Base-by-base conservation (phyloP, 2,797 vertebrate genomes). In the Nasua narica region DNA sequence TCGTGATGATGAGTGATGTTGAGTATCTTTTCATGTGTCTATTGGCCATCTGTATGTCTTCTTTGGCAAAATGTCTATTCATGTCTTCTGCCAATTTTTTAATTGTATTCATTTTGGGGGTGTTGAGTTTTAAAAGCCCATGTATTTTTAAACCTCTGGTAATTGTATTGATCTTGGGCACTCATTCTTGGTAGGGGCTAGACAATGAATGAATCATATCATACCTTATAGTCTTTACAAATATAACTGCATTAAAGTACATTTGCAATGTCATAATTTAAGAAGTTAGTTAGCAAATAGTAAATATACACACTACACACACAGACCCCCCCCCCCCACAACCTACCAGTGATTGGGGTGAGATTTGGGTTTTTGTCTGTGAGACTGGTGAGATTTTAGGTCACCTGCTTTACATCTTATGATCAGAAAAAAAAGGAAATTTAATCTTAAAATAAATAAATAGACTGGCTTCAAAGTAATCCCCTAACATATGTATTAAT, bases 111-210 rank as follows among this genome's bases (percentile, higher is more conserved):
- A 32, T 48, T 76, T 76, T 48, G 2, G 27, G 37, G 15, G 43
- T 32, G 27, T 76, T 46, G 27, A 76, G 40, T 43, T 72, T 76
- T 77, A 83, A 25, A 48, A 72, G 7, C 9, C 65, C 52, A 46
- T 62, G 40, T 56, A 27, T 83, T 90, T 92, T 87, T 86, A 46
- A 97, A 15, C 10, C 10, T 62, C 40, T 32, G 52, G 67, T 29
- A 54, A 72, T 43, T 11, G 15, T 79, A 67, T 46, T 96, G 21
- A 58, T 81, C 54, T 97, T 95, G 87, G 92, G n/a, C 29, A 89
- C 2, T 3, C 1, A 1, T 83, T 90, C 90, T 69, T 78, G 76
- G 46, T 93, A 62, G 46, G 0, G 5, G 3, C 1, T 40, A 48
- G 50, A 48, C 16, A 37, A 37, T 78, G 70, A 93, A 79, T 25